These are phyloP conservation scores for Volucella inflata DNA, from an alignment of 2,888 invertebrate genomes.

Conservation along the genomic window DNA sequence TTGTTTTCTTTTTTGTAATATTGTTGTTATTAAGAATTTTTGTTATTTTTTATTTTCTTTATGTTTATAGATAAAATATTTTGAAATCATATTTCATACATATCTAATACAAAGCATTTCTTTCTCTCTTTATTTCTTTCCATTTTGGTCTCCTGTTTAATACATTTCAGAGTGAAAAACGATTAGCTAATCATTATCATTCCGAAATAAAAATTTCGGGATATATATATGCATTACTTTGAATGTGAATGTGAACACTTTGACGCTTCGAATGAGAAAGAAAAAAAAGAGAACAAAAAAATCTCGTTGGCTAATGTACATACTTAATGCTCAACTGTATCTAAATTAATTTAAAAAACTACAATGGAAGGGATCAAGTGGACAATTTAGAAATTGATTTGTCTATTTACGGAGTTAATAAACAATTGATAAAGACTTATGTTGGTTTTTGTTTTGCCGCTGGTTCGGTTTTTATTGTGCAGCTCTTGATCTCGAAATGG, in stretches of 20 bases:
- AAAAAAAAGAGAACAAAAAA: slow-evolving; percentile 47
- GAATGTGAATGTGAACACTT: slow-evolving; percentile 27
- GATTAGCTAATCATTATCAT: neutral
- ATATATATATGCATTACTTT: neutral
- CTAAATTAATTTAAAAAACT: slow-evolving; percentile 24
- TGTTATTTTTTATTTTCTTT: slow-evolving; percentile 14
- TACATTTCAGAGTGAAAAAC: slow-evolving; percentile 30
- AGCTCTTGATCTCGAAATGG: slow-evolving; percentile 37
- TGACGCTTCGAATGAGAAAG: slow-evolving; percentile 27
- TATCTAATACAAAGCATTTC: slow-evolving; percentile 56
- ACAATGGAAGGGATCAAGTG: slow-evolving; percentile 50
- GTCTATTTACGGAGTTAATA: slow-evolving; percentile 16
- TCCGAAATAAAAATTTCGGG: no score
- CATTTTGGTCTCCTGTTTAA: neutral
- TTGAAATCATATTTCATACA: slow-evolving; percentile 51
- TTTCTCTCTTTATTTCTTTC: slow-evolving; percentile 16
- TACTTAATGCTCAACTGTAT: slow-evolving; percentile 32
- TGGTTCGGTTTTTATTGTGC: slow-evolving; percentile 43
- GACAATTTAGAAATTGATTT: slow-evolving; percentile 1
- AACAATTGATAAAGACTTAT: slow-evolving; percentile 31
- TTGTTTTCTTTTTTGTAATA: slow-evolving; percentile 15
- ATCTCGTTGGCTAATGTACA: slow-evolving; percentile 41
- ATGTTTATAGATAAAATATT: slow-evolving; percentile 34
- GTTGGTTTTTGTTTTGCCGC: slow-evolving; percentile 6
- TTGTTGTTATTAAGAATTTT: slow-evolving; percentile 10